A percentile compares a stretch with the other conserved stretches of the same genome.
Conservation (phyloP, 2,113 vertebrate species). For the Oreochromis niloticus region DNA sequence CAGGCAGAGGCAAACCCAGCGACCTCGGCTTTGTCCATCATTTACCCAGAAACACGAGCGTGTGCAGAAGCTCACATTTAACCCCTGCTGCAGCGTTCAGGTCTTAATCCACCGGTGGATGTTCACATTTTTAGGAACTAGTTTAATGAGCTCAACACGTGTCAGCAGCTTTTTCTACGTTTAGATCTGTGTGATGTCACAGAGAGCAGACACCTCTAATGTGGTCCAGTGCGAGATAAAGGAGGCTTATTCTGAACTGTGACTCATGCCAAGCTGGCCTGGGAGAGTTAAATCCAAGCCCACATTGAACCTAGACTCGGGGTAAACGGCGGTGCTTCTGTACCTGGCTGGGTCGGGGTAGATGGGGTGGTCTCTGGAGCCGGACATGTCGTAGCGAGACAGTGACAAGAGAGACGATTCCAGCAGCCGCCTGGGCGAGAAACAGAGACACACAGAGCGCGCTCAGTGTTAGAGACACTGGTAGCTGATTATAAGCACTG, state of each 20-base stretch:
- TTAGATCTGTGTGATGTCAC: not conserved
- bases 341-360: constrained; percentile 98
- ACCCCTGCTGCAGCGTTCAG: not conserved
- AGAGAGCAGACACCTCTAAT: not conserved
- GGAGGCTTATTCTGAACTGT: not conserved
- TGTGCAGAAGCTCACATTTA: not conserved
- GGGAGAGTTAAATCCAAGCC: not conserved
- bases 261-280: not conserved
- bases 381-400: constrained; percentile 94
- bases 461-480: not conserved
- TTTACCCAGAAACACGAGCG: not conserved
- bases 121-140: not conserved
- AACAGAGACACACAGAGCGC: constrained; percentile 32
- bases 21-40: not conserved
- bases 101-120: not conserved
- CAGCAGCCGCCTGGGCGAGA: constrained; percentile 83
- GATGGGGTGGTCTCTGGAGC: constrained; percentile 96
- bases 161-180: not conserved
- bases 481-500: not conserved
- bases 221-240: not conserved
- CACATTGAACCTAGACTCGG: not conserved
- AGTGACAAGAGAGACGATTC: constrained; percentile 94
- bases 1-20: not conserved
- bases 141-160: not conserved
- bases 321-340: not conserved